phyloP scores from a whole-genome alignment of 2,113 vertebrate genomes.

The Podarcis muralis region DNA sequence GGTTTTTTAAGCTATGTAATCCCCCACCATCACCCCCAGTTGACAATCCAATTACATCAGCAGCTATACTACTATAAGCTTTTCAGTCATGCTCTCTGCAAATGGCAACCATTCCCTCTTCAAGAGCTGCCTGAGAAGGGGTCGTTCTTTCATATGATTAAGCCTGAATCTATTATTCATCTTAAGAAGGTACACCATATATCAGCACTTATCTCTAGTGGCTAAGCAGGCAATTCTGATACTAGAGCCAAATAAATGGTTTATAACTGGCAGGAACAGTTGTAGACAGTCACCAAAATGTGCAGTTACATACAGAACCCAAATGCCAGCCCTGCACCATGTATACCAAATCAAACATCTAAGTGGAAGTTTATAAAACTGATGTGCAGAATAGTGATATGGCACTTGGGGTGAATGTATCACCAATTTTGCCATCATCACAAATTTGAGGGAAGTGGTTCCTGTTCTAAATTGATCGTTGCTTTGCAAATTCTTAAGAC shows the following conservation, averaged over 20 bases:
- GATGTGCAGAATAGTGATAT: background rate
- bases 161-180: background rate
- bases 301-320: background rate
- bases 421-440: background rate
- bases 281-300: background rate
- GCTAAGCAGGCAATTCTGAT: background rate
- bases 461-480: background rate
- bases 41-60: background rate
- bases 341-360: background rate
- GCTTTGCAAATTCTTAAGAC: constrained; percentile 28
- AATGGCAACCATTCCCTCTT: background rate
- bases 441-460: accelerated
- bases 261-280: background rate
- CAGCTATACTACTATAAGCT: background rate
- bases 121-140: background rate
- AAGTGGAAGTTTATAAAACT: background rate
- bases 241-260: background rate
- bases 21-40: background rate
- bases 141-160: background rate
- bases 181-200: background rate
- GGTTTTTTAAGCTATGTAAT: background rate
- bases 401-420: background rate
- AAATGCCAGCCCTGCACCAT: background rate
- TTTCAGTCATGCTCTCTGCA: background rate
- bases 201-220: background rate